Evolutionary conservation across 2,888 invertebrate genomes (phyloP), one percentile per base, ranked within the genome.

Genomic region (Acronicta leporina): DNA sequence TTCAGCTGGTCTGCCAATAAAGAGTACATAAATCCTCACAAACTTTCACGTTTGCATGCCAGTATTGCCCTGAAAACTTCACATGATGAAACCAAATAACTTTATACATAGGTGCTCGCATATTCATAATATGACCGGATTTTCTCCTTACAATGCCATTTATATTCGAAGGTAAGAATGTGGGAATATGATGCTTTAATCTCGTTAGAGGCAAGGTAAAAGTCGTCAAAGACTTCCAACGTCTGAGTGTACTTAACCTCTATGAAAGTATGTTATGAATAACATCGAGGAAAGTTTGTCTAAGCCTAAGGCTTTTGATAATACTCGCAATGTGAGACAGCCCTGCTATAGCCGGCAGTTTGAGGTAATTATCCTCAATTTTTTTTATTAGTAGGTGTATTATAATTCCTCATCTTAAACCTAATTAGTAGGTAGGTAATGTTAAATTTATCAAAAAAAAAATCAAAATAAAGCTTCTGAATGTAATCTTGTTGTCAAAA

Each of bases 241-340:
- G 59, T 48, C 51, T 41, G 38, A 72, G 60, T 27, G 42, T 54
- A 51, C 68, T 66, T 72, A 68, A 66, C 68, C 68, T 72, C 51
- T 60, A 52, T 16, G 50, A 48, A 58, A 71, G 72, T 66, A 38
- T 71, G 68, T 66, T 72, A 45, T 33, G 48, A 45, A 57, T 50
- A 45, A 43, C 43, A 47, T 51, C 51, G 35, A 72, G 43, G 60
- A 72, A 68, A 66, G 73, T 59, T 48, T 51, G 50, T 38, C 3
- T 13, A 35, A 16, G 57, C 15, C 15, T 25, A 5, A n/a, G 45
- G 48, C 20, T 38, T 38, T 38, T n/a, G 11, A 11, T 11, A 33
- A 33, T 11, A 11, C 33, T 33, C 10, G 11, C 4, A 11, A 33
- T 4, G 33, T 3, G 33, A 2, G 33, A 5, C 11, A 11, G 10